Evolutionary conservation across 2,888 invertebrate genomes (phyloP), one percentile per base, ranked within the genome.

Genomic region (Ennomos quercinarius): DNA sequence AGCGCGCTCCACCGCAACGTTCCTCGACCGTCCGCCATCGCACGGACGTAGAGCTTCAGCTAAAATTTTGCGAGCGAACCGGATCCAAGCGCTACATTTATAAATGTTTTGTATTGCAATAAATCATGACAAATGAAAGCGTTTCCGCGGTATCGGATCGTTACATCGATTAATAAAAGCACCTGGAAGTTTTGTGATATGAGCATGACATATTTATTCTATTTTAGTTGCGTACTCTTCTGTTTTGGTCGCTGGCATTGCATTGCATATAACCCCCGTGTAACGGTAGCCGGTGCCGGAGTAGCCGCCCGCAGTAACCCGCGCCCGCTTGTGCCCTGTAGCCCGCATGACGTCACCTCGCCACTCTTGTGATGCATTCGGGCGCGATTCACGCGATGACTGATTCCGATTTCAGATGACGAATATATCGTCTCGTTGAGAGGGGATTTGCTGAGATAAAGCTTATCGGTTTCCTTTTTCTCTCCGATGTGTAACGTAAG

Each of bases 161-260:
- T 56, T 57, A 51, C 63, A 57, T 62, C 68, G 67, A 68, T 73
- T 61, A 72, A 66, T 75, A 81, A 80, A 82, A 83, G 81, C 80
- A 73, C 74, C 77, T 67, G 59, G 62, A 67, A 74, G 72, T 81
- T 74, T 72, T 78, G 73, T 79, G 74, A 71, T 66, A 70, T 69
- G 71, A 80, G 87, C 87, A 87, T 87, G 87, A 73, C 68, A 75
- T 83, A 78, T 74, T 57, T 60, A 62, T 70, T 73, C 55, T 61
- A 68, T 67, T 73, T 66, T 66, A 57, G 61, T 70, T 65, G 59
- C 47, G 64, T 73, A 64, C 56, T 47, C 60, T 68, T 70, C 64
- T 52, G 54, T 54, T 61, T 53, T 12, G 34, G 46, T 39, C n/a
- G 55, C 50, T 40, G 55, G 36, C 43, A 48, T 39, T 35, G 59